Evolutionary conservation across 2,113 vertebrate species (phyloP).

Genomic region (Ptyas mucosa): DNA sequence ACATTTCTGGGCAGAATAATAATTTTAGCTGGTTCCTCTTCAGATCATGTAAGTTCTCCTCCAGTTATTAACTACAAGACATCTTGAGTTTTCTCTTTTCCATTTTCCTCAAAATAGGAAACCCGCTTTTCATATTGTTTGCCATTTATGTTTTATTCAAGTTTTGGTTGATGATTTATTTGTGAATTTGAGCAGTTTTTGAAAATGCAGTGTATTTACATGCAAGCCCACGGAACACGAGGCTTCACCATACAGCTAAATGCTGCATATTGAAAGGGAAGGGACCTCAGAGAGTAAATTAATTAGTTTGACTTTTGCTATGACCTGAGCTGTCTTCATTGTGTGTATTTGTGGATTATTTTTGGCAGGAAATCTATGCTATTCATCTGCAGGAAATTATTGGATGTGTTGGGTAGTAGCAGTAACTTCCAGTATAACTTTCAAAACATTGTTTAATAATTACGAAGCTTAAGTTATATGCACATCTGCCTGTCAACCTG

Average conservation of each 20-base stretch:
- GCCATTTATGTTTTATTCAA: not conserved
- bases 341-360: not conserved
- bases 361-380: not conserved
- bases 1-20: not conserved
- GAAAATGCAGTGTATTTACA: not conserved
- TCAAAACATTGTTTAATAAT: not conserved
- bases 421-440: not conserved
- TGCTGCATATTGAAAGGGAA: not conserved
- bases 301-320: not conserved
- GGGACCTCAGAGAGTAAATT: no score
- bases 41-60: not conserved
- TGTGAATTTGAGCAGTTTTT: not conserved
- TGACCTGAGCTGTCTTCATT: not conserved
- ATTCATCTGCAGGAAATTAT: not conserved
- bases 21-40: not conserved
- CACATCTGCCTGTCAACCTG: not conserved
- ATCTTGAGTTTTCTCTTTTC: not conserved
- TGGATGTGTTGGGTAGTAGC: not conserved
- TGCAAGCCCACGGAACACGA: not conserved
- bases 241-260: no score
- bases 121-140: not conserved
- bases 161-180: not conserved
- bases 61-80: not conserved
- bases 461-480: not conserved
- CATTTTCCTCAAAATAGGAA: not conserved